Base-by-base conservation (phyloP, 2,113 vertebrate species). In the Amblyopsis rosae region DNA sequence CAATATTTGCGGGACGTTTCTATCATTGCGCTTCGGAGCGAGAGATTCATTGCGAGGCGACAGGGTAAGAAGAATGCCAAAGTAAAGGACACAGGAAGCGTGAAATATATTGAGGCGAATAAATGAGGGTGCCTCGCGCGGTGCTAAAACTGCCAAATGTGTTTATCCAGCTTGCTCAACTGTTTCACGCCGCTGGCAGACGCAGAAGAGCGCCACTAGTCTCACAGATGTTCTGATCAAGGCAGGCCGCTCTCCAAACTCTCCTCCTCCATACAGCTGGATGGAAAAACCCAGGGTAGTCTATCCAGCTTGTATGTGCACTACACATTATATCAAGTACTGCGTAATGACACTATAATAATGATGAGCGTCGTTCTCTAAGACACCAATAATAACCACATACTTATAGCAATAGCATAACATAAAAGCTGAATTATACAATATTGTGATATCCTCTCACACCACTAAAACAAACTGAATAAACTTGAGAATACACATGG, bases 11-110 rank as follows among this genome's bases (percentile, higher is more conserved):
- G 61, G 56, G 78, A 71, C 71, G 85, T 90, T 83, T 82, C 84
- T 82, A 82, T 88, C 85, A 81, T 86, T 82, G 59, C 69, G 3
- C 83, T 82, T 90, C 86, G 84, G 90, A 90, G 54, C 15, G 64
- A 80, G 70, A 88, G 85, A 92, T 89, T 89, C 87, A 87, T 84
- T 79, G 85, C 47, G 66, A 79, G 81, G 58, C 35, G 82, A 83
- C 90, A 87, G 82, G 73, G 84, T 78, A 83, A 88, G 86, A 90
- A 86, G 81, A 89, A 86, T 81, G 87, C 83, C 83, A 75, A 81
- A 86, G 80, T 72, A 87, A 83, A 87, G 82, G 90, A 89, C 83
- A 87, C 83, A 86, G 63, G 77, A 62, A 69, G 77, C 62, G 77
- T 79, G 80, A 86, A 85, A 85, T 86, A 77, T 82, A 83, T 82